Conservation (phyloP, 2,797 vertebrate species). For the Prionace glauca region DNA sequence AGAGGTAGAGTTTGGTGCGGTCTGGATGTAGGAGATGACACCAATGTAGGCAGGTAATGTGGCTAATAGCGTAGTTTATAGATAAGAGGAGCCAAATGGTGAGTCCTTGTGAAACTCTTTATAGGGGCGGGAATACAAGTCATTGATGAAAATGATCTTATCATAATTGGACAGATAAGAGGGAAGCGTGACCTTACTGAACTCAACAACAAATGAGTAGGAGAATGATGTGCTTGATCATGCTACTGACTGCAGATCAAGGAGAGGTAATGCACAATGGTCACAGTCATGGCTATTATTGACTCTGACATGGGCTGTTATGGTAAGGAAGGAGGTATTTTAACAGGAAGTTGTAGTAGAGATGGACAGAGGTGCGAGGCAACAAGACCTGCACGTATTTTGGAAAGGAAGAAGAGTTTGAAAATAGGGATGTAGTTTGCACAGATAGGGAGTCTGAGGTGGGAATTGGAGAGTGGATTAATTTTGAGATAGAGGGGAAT, state of each 20-base stretch:
- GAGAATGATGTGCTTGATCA: not conserved
- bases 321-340: not conserved
- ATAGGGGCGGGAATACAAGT: not conserved
- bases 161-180: not conserved
- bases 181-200: not conserved
- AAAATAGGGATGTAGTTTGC: not conserved
- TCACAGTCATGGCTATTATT: not conserved
- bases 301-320: not conserved
- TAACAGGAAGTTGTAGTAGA: not conserved
- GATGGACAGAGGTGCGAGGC: not conserved
- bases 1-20: not conserved
- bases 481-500: not conserved
- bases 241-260: not conserved
- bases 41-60: not conserved
- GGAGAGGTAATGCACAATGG: not conserved
- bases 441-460: not conserved
- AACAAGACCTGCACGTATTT: not conserved
- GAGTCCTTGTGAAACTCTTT: not conserved
- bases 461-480: not conserved
- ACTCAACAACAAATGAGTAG: not conserved
- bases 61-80: not conserved
- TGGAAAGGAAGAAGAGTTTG: not conserved
- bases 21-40: not conserved
- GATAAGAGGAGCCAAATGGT: not conserved
- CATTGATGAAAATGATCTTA: not conserved